Conservation (phyloP, 92 coral and sea anemone genomes). For the Zoanthus sansibaricus region DNA sequence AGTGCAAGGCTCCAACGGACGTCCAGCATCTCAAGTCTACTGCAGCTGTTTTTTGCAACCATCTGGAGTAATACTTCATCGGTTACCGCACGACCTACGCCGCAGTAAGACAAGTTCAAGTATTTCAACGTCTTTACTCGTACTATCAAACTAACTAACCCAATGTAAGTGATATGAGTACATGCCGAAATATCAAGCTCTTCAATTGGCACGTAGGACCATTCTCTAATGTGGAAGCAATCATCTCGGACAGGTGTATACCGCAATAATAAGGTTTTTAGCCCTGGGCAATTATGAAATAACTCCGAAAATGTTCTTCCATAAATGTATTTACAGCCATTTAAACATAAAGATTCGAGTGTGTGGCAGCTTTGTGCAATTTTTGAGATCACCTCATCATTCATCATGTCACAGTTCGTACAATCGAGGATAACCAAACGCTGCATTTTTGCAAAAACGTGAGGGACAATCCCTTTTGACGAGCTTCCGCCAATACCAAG, state of each 20-base stretch:
- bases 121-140: constrained; percentile 81
- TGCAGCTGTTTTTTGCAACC: constrained; percentile 84
- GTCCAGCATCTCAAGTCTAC: constrained; percentile 90
- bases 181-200: constrained; percentile 98
- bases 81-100: constrained; percentile 98
- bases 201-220: constrained; percentile 88
- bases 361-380: constrained; percentile 93
- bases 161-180: constrained; percentile 90
- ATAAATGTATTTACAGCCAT: constrained; percentile 95
- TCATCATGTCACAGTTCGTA: constrained; percentile 96
- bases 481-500: constrained; percentile 95
- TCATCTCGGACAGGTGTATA: constrained; percentile 97
- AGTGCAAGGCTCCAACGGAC: constrained; percentile 97
- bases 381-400: constrained; percentile 93
- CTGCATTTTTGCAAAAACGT: constrained; percentile 93
- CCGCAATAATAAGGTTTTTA: constrained; percentile 90
- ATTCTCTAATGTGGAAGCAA: constrained; percentile 84
- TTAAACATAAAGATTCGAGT: constrained; percentile 91
- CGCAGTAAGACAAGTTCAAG: constrained; percentile 95
- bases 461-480: constrained; percentile 94
- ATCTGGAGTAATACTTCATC: constrained; percentile 93
- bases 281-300: constrained; percentile 80
- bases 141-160: constrained; percentile 86
- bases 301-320: constrained; percentile 91
- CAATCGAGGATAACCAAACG: constrained; percentile 92